Conservation (phyloP, 2,113 vertebrate species). For the Paratilapia polleni region DNA sequence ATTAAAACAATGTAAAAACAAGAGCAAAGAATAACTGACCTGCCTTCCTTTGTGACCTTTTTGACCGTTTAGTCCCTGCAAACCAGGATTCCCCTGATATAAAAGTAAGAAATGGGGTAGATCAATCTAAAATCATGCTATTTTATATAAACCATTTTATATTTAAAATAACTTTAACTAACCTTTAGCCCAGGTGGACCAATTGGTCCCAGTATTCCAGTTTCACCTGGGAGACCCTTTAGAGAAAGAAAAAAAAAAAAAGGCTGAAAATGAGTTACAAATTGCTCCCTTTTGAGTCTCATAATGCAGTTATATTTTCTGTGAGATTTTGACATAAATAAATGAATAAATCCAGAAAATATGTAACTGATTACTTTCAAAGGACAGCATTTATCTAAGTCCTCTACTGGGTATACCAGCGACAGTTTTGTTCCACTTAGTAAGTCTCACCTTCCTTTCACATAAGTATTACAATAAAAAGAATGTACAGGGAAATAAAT, state of each 20-base stretch:
- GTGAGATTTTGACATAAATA: not conserved
- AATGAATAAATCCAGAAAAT: not conserved
- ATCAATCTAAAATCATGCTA: not conserved
- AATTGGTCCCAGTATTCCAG: conserved; percentile 61
- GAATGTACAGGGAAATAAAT: not conserved
- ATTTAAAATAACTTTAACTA: not conserved
- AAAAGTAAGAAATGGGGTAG: not conserved
- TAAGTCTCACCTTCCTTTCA: too few species aligned
- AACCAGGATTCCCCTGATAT: conserved; percentile 74
- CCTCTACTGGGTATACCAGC: too few species aligned
- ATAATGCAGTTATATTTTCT: not conserved
- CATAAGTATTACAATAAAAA: not conserved
- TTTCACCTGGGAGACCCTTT: conserved; percentile 72
- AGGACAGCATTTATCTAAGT: not conserved
- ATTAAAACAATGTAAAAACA: not conserved
- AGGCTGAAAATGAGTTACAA: not conserved
- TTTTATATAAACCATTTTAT: not conserved
- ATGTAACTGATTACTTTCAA: not conserved
- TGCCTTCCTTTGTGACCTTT: conserved; percentile 71
- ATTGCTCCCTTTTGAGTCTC: not conserved
- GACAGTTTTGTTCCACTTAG: too few species aligned
- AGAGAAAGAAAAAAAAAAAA: not conserved
- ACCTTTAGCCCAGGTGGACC: conserved; percentile 78
- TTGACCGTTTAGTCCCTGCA: conserved; percentile 64
- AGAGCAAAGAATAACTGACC: conserved; percentile 29